phyloP scores from a whole-genome alignment of 2,797 vertebrate species.

The Gadopsis marmoratus region DNA sequence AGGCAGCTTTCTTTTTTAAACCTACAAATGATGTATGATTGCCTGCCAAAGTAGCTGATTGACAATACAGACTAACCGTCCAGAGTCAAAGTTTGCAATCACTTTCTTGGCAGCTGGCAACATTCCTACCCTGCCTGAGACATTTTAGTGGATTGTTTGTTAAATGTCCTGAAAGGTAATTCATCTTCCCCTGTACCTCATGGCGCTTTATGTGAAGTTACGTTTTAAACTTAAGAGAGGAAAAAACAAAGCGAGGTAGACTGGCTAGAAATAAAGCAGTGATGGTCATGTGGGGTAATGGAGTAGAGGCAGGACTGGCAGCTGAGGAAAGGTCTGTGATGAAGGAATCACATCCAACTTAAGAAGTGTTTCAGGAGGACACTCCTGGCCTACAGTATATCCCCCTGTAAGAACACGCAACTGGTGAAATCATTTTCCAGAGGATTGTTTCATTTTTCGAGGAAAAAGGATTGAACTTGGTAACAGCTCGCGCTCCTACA shows the following conservation, averaged over 20 bases:
- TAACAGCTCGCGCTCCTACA: slow-evolving; percentile 1
- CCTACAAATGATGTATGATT: slow-evolving; percentile 12
- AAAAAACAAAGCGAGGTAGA: slow-evolving; percentile 1
- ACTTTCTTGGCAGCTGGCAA: slow-evolving; percentile 14
- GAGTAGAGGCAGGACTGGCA: not conserved
- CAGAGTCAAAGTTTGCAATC: slow-evolving; percentile 23
- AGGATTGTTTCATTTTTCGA: slow-evolving; percentile 10
- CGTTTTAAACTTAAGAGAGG: slow-evolving; percentile 1
- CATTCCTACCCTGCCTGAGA: slow-evolving; percentile 7
- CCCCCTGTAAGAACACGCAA: slow-evolving; percentile 14
- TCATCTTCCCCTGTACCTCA: not conserved
- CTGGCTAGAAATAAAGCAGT: not conserved
- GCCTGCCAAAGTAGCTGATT: not conserved
- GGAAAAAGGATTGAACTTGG: slow-evolving; percentile 19
- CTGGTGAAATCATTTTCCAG: slow-evolving; percentile 6
- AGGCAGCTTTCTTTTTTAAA: not conserved
- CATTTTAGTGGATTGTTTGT: slow-evolving; percentile 30
- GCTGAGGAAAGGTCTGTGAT: not conserved
- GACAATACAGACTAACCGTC: slow-evolving; percentile 7
- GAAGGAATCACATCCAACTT: slow-evolving; percentile 3
- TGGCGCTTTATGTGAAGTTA: slow-evolving; percentile 15
- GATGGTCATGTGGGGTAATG: not conserved
- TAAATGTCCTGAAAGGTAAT: slow-evolving; percentile 32
- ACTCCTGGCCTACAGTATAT: slow-evolving; percentile 4
- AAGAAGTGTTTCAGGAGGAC: slow-evolving; percentile 13